Evolutionary conservation across 1,140 invertebrate species (phyloP), one percentile per base, ranked within the genome.

Genomic region (Diuraphis noxia): DNA sequence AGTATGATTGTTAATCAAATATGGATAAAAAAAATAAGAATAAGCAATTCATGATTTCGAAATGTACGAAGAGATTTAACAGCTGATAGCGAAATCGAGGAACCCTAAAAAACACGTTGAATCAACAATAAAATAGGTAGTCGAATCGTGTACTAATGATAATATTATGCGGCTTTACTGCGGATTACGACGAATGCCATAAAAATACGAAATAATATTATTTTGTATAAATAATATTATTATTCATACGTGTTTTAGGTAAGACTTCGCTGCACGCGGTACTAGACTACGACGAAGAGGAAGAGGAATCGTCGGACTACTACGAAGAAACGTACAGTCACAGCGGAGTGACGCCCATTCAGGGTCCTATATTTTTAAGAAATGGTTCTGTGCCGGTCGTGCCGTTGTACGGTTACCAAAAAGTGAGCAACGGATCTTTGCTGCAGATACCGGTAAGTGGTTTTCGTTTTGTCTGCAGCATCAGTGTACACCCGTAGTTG

Each of bases 381-480:
- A 97, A 97, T 94, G 96, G 96, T 92, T 95, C 95, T 41, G 96
- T 97, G 40, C 97, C 97, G 36, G 97, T 98, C 1, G 96, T 98
- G 85, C 97, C 97, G n/a, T 94, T 97, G 6, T 97, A 97, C 92
- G 96, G 97, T 38, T 97, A 97, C 94, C 96, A 96, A 21, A 96
- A 96, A 90, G 93, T 97, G 92, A 97, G 97, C 93, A 98, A 98
- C 94, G 97, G 97, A 92, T 96, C 96, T 30, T 96, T 97, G 93
- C 95, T 97, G 91, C 97, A 97, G 94, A 97, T 98, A 94, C 97
- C 97, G 94, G 97, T 97, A 94, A 97, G 96, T 96, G 8, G 19
- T 86, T 7, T 46, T n/a, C 30, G 30, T n/a, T n/a, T 63, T 17
- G 17, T 63, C 10, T 0, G 56, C 52, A 56, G 19, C 25, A 10